Conservation (phyloP, 2,113 vertebrate genomes). For the Microtus oregoni region DNA sequence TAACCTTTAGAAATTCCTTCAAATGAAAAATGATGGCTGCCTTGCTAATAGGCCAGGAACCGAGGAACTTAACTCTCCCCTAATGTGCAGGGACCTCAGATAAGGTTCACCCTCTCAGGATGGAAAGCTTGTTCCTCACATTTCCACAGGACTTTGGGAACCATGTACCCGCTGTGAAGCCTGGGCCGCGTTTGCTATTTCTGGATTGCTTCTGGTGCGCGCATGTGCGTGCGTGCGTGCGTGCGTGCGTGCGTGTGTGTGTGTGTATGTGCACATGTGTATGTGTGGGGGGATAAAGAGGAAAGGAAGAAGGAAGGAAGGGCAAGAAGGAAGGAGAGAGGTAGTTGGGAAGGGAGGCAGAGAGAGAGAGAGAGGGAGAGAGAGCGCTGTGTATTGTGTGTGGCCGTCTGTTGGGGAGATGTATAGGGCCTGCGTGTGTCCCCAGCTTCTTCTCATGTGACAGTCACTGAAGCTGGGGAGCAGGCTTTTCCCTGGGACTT, state of each 20-base stretch:
- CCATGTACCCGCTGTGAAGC: not conserved
- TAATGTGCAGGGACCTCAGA: not conserved
- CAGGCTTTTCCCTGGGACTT: not conserved
- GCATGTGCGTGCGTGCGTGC: no score
- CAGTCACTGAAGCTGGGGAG: not conserved
- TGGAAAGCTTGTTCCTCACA: not conserved
- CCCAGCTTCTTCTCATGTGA: not conserved
- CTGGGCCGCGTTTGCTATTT: not conserved
- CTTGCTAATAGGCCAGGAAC: slow-evolving; percentile 85
- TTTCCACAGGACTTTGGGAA: not conserved
- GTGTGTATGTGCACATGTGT: not conserved
- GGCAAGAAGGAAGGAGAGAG: not conserved
- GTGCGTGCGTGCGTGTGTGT: not conserved
- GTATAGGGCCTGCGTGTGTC: not conserved
- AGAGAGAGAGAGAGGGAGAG: not conserved
- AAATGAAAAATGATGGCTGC: slow-evolving; percentile 87
- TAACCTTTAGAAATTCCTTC: slow-evolving; percentile 86
- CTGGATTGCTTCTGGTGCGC: not conserved
- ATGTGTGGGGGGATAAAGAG: no score
- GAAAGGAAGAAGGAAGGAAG: not conserved
- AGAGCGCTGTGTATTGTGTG: not conserved
- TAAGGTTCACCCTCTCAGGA: not conserved
- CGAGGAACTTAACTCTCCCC: slow-evolving; percentile 82
- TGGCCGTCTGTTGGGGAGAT: not conserved
- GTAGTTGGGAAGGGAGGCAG: no score